Evolutionary conservation across 1,140 invertebrate genomes (phyloP).

Genomic region (Bombus balteatus): DNA sequence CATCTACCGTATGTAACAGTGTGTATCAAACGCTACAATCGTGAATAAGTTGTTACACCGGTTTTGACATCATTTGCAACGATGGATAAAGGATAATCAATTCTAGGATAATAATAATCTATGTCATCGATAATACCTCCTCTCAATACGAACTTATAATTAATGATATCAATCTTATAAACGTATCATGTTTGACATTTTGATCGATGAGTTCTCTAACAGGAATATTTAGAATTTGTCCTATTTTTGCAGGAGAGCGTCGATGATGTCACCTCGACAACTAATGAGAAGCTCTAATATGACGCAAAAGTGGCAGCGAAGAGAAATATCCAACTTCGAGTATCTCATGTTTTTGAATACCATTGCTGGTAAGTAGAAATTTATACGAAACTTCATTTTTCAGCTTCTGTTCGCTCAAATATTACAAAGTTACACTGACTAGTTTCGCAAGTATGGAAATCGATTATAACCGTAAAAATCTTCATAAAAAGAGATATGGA

Average conservation of each 20-base stretch:
- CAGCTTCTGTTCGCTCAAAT: neutral
- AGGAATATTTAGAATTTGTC: too few species aligned
- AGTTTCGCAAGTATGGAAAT: too few species aligned
- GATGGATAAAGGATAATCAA: neutral
- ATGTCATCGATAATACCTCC: neutral
- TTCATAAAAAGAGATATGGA: neutral
- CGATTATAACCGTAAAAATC: too few species aligned
- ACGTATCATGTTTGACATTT: neutral
- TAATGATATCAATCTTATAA: neutral
- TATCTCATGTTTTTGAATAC: slow-evolving; percentile 99
- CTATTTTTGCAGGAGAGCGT: slow-evolving; percentile 90
- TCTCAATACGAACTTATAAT: neutral
- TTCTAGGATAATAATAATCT: neutral
- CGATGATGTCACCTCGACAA: slow-evolving; percentile 98
- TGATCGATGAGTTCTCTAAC: neutral
- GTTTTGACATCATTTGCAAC: neutral
- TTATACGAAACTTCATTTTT: neutral
- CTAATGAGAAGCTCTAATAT: slow-evolving; percentile 99
- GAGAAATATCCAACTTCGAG: slow-evolving; percentile 99
- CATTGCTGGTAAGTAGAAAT: slow-evolving; percentile 93
- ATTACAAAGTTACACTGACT: too few species aligned
- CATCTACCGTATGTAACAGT: neutral
- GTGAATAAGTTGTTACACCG: slow-evolving; percentile 9
- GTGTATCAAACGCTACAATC: neutral
- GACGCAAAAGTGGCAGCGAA: slow-evolving; percentile 99